A percentile compares a stretch with the other conserved stretches of the same genome.
Conservation (phyloP, 2,888 invertebrate genomes). For the Ornithoptera priamus region DNA sequence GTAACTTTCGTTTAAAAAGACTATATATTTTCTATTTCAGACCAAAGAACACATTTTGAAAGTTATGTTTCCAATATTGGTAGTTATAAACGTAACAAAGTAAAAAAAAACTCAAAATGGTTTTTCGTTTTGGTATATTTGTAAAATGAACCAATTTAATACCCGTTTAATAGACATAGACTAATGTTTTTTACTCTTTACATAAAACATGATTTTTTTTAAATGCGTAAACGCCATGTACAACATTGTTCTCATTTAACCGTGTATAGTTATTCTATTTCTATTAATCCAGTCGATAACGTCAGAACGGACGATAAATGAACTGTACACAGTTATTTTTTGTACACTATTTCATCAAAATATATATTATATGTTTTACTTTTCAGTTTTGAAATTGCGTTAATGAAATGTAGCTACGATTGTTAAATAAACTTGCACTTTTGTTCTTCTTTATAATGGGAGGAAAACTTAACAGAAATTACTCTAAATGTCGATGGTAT, state of each 20-base stretch:
- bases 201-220: no score
- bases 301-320: constrained; percentile 11
- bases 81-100: no score
- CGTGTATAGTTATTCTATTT: constrained; percentile 6
- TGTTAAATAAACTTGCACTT: not conserved
- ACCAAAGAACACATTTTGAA: no score
- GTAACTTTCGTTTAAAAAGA: no score
- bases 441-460: not conserved
- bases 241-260: not conserved
- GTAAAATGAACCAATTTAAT: no score
- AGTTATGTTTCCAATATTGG: no score
- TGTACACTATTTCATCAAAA: not conserved
- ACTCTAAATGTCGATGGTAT: not conserved
- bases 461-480: not conserved
- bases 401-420: not conserved
- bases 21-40: no score
- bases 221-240: no score
- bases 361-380: not conserved
- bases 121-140: no score
- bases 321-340: constrained; percentile 1
- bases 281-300: constrained; percentile 18
- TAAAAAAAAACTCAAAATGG: no score
- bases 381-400: not conserved
- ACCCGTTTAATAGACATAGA: no score
- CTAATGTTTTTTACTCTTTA: no score